These are phyloP conservation scores for Clupea harengus DNA, from an alignment of 2,113 vertebrate species.

Conservation along the genomic window DNA sequence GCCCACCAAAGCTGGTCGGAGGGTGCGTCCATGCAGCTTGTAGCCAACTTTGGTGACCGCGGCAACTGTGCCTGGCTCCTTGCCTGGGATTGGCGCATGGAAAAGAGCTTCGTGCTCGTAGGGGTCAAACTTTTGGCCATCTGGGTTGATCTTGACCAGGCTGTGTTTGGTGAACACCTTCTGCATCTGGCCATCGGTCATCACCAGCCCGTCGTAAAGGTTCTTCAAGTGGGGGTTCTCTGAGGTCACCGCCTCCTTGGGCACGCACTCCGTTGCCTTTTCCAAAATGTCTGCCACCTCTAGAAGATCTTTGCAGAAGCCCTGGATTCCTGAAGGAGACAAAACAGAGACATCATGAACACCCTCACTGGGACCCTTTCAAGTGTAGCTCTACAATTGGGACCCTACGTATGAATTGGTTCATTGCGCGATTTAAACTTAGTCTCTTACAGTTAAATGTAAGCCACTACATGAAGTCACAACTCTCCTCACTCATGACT, in stretches of 20 bases:
- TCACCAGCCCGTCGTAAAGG: conserved; percentile 90
- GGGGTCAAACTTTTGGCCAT: conserved; percentile 89
- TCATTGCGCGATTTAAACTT: no score
- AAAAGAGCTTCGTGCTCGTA: conserved; percentile 96
- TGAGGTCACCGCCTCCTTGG: conserved; percentile 81
- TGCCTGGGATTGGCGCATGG: conserved; percentile 81
- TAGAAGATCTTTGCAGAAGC: conserved; percentile 95
- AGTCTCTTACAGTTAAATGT: no score
- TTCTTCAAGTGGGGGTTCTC: conserved; percentile 93
- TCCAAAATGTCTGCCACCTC: conserved; percentile 96
- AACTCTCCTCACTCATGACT: no score
- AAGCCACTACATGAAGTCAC: no score
- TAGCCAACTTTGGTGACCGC: conserved; percentile 94
- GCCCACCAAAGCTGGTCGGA: conserved; percentile 91
- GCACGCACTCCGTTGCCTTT: conserved; percentile 91
- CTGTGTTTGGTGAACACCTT: conserved; percentile 96
- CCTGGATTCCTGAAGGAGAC: conserved; percentile 83
- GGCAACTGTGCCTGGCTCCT: conserved; percentile 85
- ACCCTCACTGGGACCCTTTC: background rate
- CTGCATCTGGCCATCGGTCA: conserved; percentile 92
- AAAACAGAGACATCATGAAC: background rate
- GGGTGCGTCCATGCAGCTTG: conserved; percentile 91
- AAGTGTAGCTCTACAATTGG: background rate
- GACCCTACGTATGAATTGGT: no score
- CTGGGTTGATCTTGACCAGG: conserved; percentile 82